Evolutionary conservation across 2,797 vertebrate genomes (phyloP), one percentile per base, ranked within the genome.

Genomic region (Acipenser ruthenus): DNA sequence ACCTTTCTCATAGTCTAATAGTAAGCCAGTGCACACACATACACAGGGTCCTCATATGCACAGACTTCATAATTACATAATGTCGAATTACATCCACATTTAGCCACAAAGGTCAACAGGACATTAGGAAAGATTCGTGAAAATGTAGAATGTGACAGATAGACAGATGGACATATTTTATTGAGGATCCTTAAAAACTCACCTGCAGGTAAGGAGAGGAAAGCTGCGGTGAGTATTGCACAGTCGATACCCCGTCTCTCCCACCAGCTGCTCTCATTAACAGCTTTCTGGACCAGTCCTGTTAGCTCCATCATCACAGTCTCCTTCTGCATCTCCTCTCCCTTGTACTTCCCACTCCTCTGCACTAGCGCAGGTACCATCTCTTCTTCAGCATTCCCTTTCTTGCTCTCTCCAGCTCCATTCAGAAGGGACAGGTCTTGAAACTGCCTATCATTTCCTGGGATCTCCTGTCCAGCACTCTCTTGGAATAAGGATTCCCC

Each of bases 181-280:
- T 6, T 18, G 10, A 7, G 13, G 49, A 51, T 10, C 18, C 49
- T 23, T 56, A 37, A 49, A 6, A 60, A 50, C 73, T 89, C 84
- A 95, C 94, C 94, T 9, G 87, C 84, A 0, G 91, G 90, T 68
- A 95, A 72, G 60, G 80, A 74, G 58, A 92, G 72, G 71, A 95
- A 84, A 1, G 90, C 93, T 60, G 85, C 79, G 2, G 78, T 70
- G 2, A 97, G 87, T 80, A 94, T 90, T 81, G 86, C 78, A 85
- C 89, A 88, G 71, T 97, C 94, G 18, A 92, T 47, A 0, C 95
- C 95, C 49, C 86, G 90, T 77, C 82, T 88, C 74, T 97, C 93
- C 95, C 95, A 96, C 94, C 95, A 97, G 82, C 91, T 94, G 88
- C 95, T 94, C 75, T 80, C 80, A 69, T 74, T 83, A 84, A 95